Conservation (phyloP, 2,113 vertebrate genomes). For the Nicator chloris region DNA sequence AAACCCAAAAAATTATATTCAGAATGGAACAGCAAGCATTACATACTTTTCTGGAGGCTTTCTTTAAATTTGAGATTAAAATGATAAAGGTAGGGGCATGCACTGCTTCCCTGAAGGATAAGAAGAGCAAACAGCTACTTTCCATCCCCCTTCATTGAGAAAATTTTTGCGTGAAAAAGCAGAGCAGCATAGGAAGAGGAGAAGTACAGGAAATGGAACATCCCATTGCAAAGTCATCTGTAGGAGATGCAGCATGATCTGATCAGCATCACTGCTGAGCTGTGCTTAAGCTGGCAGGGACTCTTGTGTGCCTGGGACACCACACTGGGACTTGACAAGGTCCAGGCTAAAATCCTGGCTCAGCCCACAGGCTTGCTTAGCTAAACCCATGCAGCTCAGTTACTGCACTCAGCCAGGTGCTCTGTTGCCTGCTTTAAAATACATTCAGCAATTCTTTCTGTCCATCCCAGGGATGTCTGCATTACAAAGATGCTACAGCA, state of each 20-base stretch:
- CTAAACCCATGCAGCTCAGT: background rate
- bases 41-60: background rate
- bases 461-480: background rate
- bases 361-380: background rate
- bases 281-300: background rate
- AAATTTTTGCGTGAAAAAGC: background rate
- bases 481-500: background rate
- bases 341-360: background rate
- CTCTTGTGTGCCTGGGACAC: background rate
- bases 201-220: background rate
- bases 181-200: background rate
- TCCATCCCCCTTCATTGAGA: background rate
- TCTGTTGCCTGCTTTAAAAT: background rate
- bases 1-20: background rate
- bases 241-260: background rate
- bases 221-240: background rate
- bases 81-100: background rate
- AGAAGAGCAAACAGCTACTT: slow-evolving; percentile 20
- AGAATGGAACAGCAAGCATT: background rate
- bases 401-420: background rate
- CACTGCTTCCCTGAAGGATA: background rate
- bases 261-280: background rate
- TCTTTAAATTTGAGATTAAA: background rate
- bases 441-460: background rate
- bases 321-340: background rate